Evolutionary conservation across 30 jellyfish, hydroid and myxozoan species (phyloP), one percentile per base, ranked within the genome.

Genomic region (Clytia hemisphaerica): DNA sequence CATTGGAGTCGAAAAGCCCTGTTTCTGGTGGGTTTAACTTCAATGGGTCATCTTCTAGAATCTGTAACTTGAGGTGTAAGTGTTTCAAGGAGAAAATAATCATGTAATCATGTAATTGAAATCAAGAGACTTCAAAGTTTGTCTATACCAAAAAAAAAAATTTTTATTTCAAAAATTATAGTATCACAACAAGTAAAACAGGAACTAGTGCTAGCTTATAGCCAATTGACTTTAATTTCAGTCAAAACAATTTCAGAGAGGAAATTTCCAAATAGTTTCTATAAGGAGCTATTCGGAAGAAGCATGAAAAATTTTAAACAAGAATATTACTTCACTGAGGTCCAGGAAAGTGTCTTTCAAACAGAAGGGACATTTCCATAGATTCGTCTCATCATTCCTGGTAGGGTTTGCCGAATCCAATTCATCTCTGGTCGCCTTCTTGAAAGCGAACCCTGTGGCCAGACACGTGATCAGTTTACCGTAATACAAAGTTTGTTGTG

Each of bases 341-440:
- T 88, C 97, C 16, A 92, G 94, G 63, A 86, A 88, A 60, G 71
- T 78, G 53, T 78, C 97, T 57, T 71, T 63, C 29, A 79, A 78
- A 64, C 97, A 88, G 58, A 88, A 79, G 4, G 97, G 97, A 44
- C 97, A 88, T 68, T 75, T 85, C 97, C 97, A 88, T 35, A 78
- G 57, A 61, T 80, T 88, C 10, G 97, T 88, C 18, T 79, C 94
- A 48, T 88, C 97, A 53, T 88, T 88, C 27, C 97, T 71, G 19
- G 86, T 78, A 4, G 97, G 97, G 45, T 88, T 88, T 37, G 97
- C 97, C 48, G 89, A 92, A 47, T 88, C 97, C 44, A 88, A 69
- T 2, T 92, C 94, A 47, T 88, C 97, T 26, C 94, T 63, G 6
- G 94, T 72, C 31, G 97, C 94, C 59, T 88, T 88, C 30, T 92